phyloP scores from a whole-genome alignment of 2,113 vertebrate species.

The Eubucco bourcierii region DNA sequence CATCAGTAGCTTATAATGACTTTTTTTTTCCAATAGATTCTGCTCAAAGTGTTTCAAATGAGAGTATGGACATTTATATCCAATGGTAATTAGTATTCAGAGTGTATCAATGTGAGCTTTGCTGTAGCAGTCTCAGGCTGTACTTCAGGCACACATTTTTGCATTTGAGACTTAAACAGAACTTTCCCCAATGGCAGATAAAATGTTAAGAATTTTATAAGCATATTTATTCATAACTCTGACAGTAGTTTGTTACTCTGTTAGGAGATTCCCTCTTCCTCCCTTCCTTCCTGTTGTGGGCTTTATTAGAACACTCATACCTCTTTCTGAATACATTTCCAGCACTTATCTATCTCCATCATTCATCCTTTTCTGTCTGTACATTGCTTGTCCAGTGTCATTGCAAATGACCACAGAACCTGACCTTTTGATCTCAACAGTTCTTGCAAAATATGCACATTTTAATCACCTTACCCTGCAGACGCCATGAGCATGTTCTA shows the following conservation, averaged over 20 bases:
- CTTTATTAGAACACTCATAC: not conserved
- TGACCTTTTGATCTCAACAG: not conserved
- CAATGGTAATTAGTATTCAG: not conserved
- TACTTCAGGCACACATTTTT: not conserved
- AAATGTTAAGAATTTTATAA: not conserved
- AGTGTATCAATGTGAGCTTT: not conserved
- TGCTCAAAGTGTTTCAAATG: not conserved
- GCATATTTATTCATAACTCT: not conserved
- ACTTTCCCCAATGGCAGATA: not conserved
- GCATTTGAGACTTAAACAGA: not conserved
- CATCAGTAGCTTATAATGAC: not conserved
- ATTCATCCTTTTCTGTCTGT: not conserved
- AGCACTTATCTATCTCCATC: not conserved
- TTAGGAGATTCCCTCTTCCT: not conserved
- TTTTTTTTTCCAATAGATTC: not conserved
- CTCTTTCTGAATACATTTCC: not conserved
- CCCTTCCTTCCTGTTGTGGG: not conserved
- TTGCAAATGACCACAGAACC: not conserved
- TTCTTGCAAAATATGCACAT: not conserved
- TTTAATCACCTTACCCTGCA: not conserved
- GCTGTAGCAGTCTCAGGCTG: not conserved
- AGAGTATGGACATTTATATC: not conserved
- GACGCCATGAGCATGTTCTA: not conserved
- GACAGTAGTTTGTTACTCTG: not conserved
- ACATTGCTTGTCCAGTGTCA: rapidly evolving